Conservation (phyloP, 2,797 vertebrate genomes). For the Tamandua tetradactyla region DNA sequence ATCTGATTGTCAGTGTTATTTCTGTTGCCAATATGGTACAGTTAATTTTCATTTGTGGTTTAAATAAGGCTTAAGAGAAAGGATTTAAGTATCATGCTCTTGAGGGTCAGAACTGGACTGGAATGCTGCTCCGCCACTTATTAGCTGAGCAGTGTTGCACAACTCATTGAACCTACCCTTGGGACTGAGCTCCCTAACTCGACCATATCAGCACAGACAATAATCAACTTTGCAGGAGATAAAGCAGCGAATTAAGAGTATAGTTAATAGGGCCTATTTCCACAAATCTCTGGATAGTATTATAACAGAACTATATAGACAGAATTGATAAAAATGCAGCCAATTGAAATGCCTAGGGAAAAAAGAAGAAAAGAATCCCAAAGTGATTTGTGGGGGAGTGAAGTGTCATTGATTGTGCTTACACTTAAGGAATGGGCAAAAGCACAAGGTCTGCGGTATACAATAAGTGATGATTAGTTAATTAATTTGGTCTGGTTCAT, state of each 20-base stretch:
- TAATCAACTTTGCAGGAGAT: not conserved
- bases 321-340: constrained; percentile 10
- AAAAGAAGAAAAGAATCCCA: not conserved
- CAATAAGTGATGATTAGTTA: constrained; percentile 30
- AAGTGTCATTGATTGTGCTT: not conserved
- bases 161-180: not conserved
- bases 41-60: constrained; percentile 45
- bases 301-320: not conserved
- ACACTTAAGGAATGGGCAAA: not conserved
- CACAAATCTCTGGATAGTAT: not conserved
- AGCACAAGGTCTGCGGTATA: not conserved
- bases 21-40: constrained; percentile 35
- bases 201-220: not conserved
- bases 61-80: constrained; percentile 23
- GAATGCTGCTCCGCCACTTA: not conserved
- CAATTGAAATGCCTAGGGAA: not conserved
- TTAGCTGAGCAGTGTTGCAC: not conserved
- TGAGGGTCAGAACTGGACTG: not conserved
- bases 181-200: not conserved
- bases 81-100: not conserved
- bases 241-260: not conserved
- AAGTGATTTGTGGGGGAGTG: not conserved
- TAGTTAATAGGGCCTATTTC: not conserved
- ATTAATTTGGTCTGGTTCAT: constrained; percentile 45
- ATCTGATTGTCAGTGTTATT: constrained; percentile 20